Evolutionary conservation across 2,888 invertebrate genomes (phyloP).

Genomic region (Ypsolopha sequella): DNA sequence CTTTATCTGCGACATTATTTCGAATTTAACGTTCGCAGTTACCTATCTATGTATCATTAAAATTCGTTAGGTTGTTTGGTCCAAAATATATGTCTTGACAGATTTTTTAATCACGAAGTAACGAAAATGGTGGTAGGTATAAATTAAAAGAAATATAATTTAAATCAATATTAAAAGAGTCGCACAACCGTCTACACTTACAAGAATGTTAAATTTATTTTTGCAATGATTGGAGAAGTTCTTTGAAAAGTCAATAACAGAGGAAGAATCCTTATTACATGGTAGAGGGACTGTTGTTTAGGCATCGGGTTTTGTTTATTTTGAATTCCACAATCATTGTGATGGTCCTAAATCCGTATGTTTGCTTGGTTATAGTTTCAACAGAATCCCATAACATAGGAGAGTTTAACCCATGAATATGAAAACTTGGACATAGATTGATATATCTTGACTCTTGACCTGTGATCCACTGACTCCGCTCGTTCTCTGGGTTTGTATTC

Average conservation of each 20-base stretch:
- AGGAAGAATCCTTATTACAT: too few species aligned
- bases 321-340: neutral
- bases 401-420: neutral
- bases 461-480: neutral
- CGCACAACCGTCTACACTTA: too few species aligned
- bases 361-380: neutral
- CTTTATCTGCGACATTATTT: constrained; percentile 36
- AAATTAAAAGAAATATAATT: too few species aligned
- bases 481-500: neutral
- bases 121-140: too few species aligned
- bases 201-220: too few species aligned
- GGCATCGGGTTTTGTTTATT: neutral
- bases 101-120: too few species aligned
- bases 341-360: neutral
- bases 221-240: too few species aligned
- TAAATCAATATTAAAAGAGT: too few species aligned
- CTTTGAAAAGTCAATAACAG: too few species aligned
- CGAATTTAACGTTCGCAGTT: constrained; percentile 28
- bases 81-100: neutral
- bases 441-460: neutral
- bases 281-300: too few species aligned
- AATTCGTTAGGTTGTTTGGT: constrained; percentile 40
- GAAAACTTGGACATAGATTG: neutral
- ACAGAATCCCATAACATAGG: neutral
- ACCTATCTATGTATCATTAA: constrained; percentile 49